A percentile compares a stretch with the other conserved stretches of the same genome.
Conservation (phyloP, 2,113 vertebrate species). For the Periophthalmus modestus region DNA sequence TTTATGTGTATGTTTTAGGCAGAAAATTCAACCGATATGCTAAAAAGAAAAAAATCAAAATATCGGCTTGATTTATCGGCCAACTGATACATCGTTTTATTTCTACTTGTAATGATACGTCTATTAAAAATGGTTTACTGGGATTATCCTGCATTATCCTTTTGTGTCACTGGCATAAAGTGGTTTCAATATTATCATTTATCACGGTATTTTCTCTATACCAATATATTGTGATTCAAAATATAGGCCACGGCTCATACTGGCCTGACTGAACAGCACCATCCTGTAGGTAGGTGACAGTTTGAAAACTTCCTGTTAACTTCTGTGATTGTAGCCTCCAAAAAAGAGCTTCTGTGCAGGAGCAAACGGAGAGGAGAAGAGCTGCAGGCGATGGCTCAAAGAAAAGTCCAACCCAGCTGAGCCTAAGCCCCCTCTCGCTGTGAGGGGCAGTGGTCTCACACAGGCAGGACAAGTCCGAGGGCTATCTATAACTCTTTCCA, state of each 20-base stretch:
- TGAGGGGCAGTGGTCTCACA: slow-evolving; percentile 17
- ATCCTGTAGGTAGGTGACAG: background rate
- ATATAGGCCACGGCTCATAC: background rate
- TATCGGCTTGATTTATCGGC: no score
- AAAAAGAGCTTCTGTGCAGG: slow-evolving; percentile 14
- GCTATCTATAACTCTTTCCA: background rate
- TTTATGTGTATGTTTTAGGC: no score
- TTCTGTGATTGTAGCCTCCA: slow-evolving; percentile 23
- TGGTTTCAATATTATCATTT: no score
- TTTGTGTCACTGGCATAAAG: no score
- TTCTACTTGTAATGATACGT: no score
- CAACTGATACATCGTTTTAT: no score
- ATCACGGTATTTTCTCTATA: no score
- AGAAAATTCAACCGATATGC: no score
- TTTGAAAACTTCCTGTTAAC: background rate
- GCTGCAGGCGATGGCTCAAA: slow-evolving; percentile 27
- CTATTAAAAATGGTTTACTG: no score
- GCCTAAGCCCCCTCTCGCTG: slow-evolving; percentile 27
- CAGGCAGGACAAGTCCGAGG: background rate
- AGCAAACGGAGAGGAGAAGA: slow-evolving; percentile 18
- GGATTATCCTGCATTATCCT: no score
- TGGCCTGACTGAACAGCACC: background rate
- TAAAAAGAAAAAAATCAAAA: no score
- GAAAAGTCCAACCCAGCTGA: slow-evolving; percentile 14
- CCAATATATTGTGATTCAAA: no score